Conservation (phyloP, 2,888 invertebrate species). For the Rhodophaea formosa region DNA sequence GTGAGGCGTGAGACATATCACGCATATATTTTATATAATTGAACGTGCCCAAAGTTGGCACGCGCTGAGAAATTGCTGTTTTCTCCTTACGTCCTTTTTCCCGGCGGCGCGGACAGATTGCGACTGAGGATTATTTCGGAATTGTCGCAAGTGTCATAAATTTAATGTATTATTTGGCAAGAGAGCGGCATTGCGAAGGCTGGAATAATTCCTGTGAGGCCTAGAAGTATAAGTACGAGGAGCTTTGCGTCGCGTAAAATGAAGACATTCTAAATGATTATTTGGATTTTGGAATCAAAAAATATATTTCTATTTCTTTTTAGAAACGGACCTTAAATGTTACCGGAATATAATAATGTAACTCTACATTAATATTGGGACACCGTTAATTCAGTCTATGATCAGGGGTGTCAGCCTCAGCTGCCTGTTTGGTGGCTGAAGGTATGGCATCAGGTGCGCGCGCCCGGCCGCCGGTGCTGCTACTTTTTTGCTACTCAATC, state of each 20-base stretch:
- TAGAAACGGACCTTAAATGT: too few species aligned
- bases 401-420: too few species aligned
- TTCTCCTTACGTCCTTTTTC: slow-evolving; percentile 9
- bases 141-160: slow-evolving; percentile 11
- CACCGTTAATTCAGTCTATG: too few species aligned
- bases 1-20: slow-evolving; percentile 12
- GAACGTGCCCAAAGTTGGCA: slow-evolving; percentile 13
- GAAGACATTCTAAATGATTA: neutral
- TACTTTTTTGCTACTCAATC: too few species aligned
- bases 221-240: neutral
- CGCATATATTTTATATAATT: slow-evolving; percentile 15
- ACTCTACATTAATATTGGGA: too few species aligned
- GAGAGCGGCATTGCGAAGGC: neutral
- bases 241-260: neutral
- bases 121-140: slow-evolving; percentile 9
- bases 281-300: too few species aligned
- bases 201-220: neutral
- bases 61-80: slow-evolving; percentile 10
- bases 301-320: too few species aligned
- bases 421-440: too few species aligned
- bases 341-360: too few species aligned
- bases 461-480: too few species aligned
- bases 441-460: too few species aligned
- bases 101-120: slow-evolving; percentile 5
- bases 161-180: slow-evolving; percentile 16